Percentiles rank a stretch among this genome's conserved stretches.
Evolutionary conservation across 2,888 invertebrate genomes (phyloP).

Genomic region (Ctenicera cuprea): DNA sequence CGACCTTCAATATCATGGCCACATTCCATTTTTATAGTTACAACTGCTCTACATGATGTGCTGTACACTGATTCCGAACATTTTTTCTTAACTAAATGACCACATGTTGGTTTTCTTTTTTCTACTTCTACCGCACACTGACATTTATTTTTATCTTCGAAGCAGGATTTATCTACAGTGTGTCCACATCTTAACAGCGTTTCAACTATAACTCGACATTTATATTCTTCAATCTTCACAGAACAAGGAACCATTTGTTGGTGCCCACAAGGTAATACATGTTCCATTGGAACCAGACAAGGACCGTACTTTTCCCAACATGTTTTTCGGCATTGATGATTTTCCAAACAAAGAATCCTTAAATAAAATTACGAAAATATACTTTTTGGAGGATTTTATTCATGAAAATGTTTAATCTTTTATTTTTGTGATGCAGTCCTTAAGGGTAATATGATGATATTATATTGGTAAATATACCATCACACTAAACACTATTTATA

Average conservation of each 20-base stretch:
- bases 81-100: too few relatives aligned
- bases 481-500: too few relatives aligned
- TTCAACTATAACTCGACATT: neutral
- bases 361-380: too few relatives aligned
- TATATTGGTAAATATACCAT: too few relatives aligned
- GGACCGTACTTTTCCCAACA: neutral
- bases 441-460: too few relatives aligned
- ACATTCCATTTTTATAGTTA: too few relatives aligned
- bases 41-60: too few relatives aligned
- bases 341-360: neutral
- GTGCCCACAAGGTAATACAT: neutral
- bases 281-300: neutral
- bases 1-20: too few relatives aligned
- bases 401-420: too few relatives aligned
- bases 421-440: too few relatives aligned
- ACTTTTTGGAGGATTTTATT: too few relatives aligned
- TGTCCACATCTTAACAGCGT: neutral
- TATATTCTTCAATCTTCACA: neutral
- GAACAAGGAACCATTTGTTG: neutral
- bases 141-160: neutral
- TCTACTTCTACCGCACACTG: neutral
- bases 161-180: neutral
- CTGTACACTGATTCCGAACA: neutral
- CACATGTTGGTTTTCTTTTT: too few relatives aligned
- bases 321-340: neutral